Evolutionary conservation across 2,797 vertebrate species (phyloP).

Genomic region (Betta splendens): DNA sequence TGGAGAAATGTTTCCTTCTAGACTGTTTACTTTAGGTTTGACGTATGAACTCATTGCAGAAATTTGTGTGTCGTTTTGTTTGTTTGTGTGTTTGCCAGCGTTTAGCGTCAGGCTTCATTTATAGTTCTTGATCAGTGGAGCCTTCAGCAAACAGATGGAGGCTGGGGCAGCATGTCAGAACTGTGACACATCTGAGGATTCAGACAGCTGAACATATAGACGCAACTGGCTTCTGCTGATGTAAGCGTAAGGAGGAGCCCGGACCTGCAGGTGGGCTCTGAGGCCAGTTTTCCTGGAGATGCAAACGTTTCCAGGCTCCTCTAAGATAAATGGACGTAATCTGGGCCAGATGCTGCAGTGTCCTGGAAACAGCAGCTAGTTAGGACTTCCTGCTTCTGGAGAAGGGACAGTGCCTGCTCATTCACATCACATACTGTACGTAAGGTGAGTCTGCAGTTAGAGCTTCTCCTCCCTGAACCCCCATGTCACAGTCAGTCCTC

Average conservation of each 20-base stretch:
- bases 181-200: background rate
- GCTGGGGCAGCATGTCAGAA: background rate
- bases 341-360: conserved; percentile 46
- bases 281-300: background rate
- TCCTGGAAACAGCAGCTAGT: conserved; percentile 38
- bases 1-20: background rate
- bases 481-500: conserved; percentile 45
- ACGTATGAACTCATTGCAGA: background rate
- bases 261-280: background rate
- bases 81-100: no score
- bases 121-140: background rate
- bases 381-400: background rate
- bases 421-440: no score
- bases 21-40: background rate
- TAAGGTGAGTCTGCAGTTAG: conserved; percentile 46
- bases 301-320: conserved; percentile 18
- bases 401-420: no score
- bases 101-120: background rate
- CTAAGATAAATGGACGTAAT: conserved; percentile 32
- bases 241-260: no score
- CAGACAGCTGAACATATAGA: no score
- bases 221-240: no score
- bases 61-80: no score
- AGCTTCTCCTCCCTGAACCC: conserved; percentile 58
- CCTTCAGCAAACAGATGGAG: conserved; percentile 1